Base-by-base conservation (phyloP, 2,888 invertebrate genomes). In the Ormyrus thymus region DNA sequence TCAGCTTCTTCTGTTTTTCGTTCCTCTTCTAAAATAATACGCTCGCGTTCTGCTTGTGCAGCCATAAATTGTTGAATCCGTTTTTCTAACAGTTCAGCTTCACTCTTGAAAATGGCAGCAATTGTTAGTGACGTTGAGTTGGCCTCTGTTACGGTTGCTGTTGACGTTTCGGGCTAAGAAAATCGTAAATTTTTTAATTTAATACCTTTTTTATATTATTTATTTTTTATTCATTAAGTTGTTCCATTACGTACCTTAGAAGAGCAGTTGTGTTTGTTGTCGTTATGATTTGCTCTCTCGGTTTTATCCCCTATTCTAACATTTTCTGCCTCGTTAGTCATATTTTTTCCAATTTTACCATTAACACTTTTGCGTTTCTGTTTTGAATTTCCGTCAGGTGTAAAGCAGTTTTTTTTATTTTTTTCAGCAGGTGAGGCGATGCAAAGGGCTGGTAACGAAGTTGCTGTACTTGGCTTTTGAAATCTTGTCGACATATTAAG, bases 391-490 rank as follows among this genome's bases (percentile, higher is more conserved):
- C 85, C 83, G 45, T 87, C 87, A 0, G 88, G 84, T 5, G 86
- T 86, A 7, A 85, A 82, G 55, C 85, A 87, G 45, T 79, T 84
- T n/a, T 86, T 89, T 69, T 88, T 88, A 7, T 73, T 85, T 71
- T 50, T 82, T 79, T 1, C 86, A 86, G 73, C 84, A 85, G 66
- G 87, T 85, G 70, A 89, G 85, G 45, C 87, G 94, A 76, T 71
- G 48, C 77, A 79, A 1, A 96, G 89, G 0, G 96, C 95, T 0
- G 96, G 96, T 71, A 96, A 89, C 82, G 96, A 96, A 0, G 95
- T 95, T 0, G 96, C 96, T 0, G 96, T 95, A 1, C 95, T 95
- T 0, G 96, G 96, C 87, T 95, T 95, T 85, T 95, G 93, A 86
- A 95, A 97, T 80, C 96, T 92, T 81, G 94, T 95, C 0, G 94